A percentile compares a stretch with the other conserved stretches of the same genome.
Conservation (phyloP, 2,888 invertebrate genomes). For the Macrophya alboannulata region DNA sequence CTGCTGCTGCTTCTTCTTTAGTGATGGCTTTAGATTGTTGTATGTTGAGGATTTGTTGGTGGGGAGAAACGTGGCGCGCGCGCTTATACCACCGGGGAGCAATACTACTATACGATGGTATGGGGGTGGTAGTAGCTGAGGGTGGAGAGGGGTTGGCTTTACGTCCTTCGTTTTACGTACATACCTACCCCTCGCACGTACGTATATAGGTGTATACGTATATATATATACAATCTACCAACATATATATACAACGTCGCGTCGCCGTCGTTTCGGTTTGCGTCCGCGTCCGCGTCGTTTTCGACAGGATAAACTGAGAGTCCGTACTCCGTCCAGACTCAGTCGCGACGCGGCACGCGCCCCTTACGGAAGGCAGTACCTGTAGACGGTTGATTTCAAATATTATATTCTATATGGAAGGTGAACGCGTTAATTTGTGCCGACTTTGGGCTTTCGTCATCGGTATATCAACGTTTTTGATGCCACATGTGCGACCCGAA, state of each 20-base stretch:
- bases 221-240: too few relatives aligned
- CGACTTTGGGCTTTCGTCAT: constrained; percentile 39
- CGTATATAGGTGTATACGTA: too few relatives aligned
- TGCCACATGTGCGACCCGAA: constrained; percentile 14
- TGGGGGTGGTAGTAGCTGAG: constrained; percentile 59
- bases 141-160: constrained; percentile 56
- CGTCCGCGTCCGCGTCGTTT: too few relatives aligned
- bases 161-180: constrained; percentile 32
- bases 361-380: constrained; percentile 61
- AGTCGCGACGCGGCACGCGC: constrained; percentile 78
- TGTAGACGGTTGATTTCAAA: background rate
- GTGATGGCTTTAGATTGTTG: background rate
- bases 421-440: constrained; percentile 40
- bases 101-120: constrained; percentile 59
- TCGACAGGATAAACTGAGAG: constrained; percentile 47
- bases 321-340: constrained; percentile 64
- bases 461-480: constrained; percentile 19
- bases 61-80: constrained; percentile 33
- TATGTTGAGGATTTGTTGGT: background rate
- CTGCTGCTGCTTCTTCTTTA: background rate
- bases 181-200: background rate
- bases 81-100: constrained; percentile 60
- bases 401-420: constrained; percentile 36
- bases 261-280: too few relatives aligned
- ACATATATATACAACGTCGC: background rate